Evolutionary conservation across 1,140 invertebrate genomes (phyloP), one percentile per base, ranked within the genome.

Genomic region (Penaeus indicus): DNA sequence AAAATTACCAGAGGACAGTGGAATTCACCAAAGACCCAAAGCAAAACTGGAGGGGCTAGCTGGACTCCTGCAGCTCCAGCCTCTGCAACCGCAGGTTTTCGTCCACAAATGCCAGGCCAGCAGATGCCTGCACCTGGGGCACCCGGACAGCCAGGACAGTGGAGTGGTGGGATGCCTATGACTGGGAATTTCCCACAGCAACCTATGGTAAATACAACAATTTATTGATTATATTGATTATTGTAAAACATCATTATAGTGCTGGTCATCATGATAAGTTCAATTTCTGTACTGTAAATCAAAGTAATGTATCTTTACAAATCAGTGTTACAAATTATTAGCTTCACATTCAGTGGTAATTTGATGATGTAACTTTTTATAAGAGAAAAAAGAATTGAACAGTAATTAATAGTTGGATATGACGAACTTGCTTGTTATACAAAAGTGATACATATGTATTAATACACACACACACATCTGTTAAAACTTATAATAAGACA

Each of bases 31-130:
- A 91, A 91, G 82, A 90, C 90, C 60, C 90, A 90, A 81, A 91
- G 84, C 81, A 91, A 92, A 90, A 91, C 90, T 19, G 91, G 91
- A 67, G 91, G 91, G n/a, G 89, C 90, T n/a, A 89, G 89, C 47
- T 92, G 92, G 92, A 91, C 92, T 27, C 91, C 88, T 32, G 85
- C 87, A 64, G 85, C 77, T 61, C 84, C 88, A 16, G 81, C 85
- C 47, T 25, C 84, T 84, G 78, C 83, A 62, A 75, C 84, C 25
- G 82, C 63, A 69, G 82, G 86, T 85, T 85, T 82, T 82, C 86
- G 86, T 75, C 47, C 86, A 62, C 38, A 64, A 27, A 85, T 84
- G 85, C 83, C 85, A 22, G 82, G 77, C 13, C 85, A 90, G 54
- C 85, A 77, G 32, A 62, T 83, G 77, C 64, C 80, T 32, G 69